Base-by-base conservation (phyloP, 2,113 vertebrate genomes). In the human (Homo sapiens) region DNA sequence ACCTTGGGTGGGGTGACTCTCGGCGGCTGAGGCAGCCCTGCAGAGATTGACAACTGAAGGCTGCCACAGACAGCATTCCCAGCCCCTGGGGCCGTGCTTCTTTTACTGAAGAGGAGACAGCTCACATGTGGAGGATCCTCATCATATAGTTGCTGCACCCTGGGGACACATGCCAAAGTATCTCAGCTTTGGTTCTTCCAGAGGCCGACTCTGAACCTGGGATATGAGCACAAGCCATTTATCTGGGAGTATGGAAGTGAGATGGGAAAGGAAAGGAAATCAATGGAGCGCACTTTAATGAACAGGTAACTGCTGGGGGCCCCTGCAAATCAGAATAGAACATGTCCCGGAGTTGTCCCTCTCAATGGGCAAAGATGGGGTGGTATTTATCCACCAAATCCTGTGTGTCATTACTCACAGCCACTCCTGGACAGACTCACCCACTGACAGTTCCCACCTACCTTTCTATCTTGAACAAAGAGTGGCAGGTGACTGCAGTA, bases 231-330 rank as follows among this genome's bases (percentile, higher is more conserved):
- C 10, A 20, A 38, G 52, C 12, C 4, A 14, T 59, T 75, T 85
- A 3, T 7, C 3, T 38, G 14, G 80, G 45, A 57, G 18, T 10
- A 0, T 0, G 6, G 57, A 55, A 55, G 17, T 35, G 66, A 45
- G 40, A 18, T 0, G 0, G 23, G 50, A 72, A 64, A 48, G 3
- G 27, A 66, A 64, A 52, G 11, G 43, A 68, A 75, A 38, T 55
- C n/a, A 22, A 40, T 0, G 4, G 0, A 14, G 90, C 8, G 20
- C 1, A 17, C 43, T 52, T 11, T 3, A 2, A 32, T 6, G 70
- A 78, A 16, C 18, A 76, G 9, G 32, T 13, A 17, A 35, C 85
- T 27, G 48, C 30, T 1, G 25, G 52, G 35, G 7, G 40, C 48
- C 27, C 64, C 76, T 11, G 25, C 2, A 11, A 85, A 57, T 40